These are phyloP conservation scores for Octopus bimaculoides DNA, from an alignment of 1,140 invertebrate genomes.

Conservation along the genomic window DNA sequence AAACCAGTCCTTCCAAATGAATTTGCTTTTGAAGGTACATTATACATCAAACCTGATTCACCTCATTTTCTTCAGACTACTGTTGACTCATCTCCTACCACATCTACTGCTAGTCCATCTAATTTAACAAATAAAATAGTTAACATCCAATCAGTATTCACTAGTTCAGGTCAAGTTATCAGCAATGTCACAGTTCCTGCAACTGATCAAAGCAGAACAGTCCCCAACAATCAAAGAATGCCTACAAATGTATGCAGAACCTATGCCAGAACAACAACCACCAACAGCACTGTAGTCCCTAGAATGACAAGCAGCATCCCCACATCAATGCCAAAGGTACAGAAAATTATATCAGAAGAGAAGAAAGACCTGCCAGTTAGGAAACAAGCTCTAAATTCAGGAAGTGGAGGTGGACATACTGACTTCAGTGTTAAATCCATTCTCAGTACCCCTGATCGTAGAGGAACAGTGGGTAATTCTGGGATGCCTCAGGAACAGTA, in stretches of 20 bases:
- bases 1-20: slow-evolving; percentile 7
- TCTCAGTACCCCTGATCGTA: neutral
- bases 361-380: too few species aligned
- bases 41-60: slow-evolving; percentile 1
- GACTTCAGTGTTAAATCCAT: slow-evolving; percentile 7
- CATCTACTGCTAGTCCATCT: neutral
- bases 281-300: too few species aligned
- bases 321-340: too few species aligned
- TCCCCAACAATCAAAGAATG: too few species aligned
- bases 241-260: too few species aligned
- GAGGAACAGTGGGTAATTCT: neutral
- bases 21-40: slow-evolving; percentile 6
- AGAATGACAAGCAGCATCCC: too few species aligned
- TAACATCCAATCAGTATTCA: neutral
- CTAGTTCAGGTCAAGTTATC: slow-evolving; percentile 6
- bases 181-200: neutral
- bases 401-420: neutral
- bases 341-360: too few species aligned
- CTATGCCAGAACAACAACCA: too few species aligned
- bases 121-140: neutral
- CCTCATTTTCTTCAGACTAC: neutral
- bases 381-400: neutral
- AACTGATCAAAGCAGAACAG: neutral
- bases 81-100: neutral
- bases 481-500: neutral